phyloP scores from a whole-genome alignment of 2,888 invertebrate genomes.

The Epiblema foenella region DNA sequence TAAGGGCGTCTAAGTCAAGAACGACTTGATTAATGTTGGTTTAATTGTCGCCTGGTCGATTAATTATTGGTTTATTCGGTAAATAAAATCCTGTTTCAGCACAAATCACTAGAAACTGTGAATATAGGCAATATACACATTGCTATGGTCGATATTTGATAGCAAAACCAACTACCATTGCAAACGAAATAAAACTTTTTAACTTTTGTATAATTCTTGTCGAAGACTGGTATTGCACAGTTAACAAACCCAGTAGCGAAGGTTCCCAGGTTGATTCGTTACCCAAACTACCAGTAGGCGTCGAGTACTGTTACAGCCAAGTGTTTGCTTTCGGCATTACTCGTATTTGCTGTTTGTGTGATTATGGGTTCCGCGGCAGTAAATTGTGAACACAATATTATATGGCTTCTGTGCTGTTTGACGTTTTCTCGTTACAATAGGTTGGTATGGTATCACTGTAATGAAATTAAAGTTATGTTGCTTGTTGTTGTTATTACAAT shows the following conservation, averaged over 20 bases:
- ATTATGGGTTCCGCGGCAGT: not conserved
- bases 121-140: not conserved
- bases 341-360: constrained; percentile 4
- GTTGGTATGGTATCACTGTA: constrained; percentile 8
- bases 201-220: not conserved
- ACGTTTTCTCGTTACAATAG: not conserved
- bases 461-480: constrained; percentile 11
- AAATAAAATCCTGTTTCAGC: too few species aligned
- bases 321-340: constrained; percentile 25
- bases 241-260: not conserved
- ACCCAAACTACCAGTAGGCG: constrained; percentile 8
- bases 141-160: too few species aligned
- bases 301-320: constrained; percentile 18
- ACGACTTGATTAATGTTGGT: too few species aligned
- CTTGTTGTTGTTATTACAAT: not conserved
- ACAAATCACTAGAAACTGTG: not conserved
- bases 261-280: constrained; percentile 6
- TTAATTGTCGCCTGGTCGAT: too few species aligned
- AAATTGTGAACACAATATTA: constrained; percentile 16
- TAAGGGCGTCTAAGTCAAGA: too few species aligned
- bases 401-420: constrained; percentile 23
- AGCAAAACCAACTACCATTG: too few species aligned
- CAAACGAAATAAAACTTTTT: too few species aligned
- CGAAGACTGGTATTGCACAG: constrained; percentile 1
- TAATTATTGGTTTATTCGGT: too few species aligned